phyloP scores from a whole-genome alignment of 1,140 invertebrate genomes.

The Formica selysi region DNA sequence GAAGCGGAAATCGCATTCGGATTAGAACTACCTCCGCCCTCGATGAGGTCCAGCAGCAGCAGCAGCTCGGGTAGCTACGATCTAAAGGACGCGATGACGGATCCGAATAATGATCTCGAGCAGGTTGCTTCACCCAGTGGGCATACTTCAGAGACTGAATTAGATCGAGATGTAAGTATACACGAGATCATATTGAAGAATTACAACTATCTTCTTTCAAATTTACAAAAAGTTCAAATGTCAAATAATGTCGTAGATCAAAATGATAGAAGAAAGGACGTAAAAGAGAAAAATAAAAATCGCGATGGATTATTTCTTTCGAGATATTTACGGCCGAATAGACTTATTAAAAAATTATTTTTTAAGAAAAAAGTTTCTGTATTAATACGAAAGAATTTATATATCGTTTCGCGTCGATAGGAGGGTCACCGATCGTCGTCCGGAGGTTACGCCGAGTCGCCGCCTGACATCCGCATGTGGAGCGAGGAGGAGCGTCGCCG shows the following conservation, averaged over 20 bases:
- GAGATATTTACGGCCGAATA: no score
- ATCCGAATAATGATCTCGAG: constrained; percentile 76
- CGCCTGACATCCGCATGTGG: constrained; percentile 89
- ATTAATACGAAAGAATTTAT: neutral
- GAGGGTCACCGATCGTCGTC: constrained; percentile 91
- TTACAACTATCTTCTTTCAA: neutral
- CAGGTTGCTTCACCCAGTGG: constrained; percentile 74
- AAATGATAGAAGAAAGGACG: neutral
- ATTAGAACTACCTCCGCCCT: constrained; percentile 78
- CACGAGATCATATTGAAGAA: neutral
- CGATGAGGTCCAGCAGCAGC: constrained; percentile 83
- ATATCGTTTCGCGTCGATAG: constrained; percentile 35
- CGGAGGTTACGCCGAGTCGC: constrained; percentile 92
- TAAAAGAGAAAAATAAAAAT: neutral
- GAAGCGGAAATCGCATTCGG: constrained; percentile 78
- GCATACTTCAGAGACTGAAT: constrained; percentile 78
- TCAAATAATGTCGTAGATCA: neutral
- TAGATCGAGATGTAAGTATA: constrained; percentile 81
- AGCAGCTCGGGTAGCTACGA: constrained; percentile 88
- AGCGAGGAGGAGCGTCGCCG: constrained; percentile 89
- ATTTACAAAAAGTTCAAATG: neutral
- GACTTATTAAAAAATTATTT: neutral
- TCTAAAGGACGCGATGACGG: constrained; percentile 83
- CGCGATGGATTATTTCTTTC: no score
- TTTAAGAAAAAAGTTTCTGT: neutral